Conservation (phyloP, 2,797 vertebrate species). For the Chrosomus eos region DNA sequence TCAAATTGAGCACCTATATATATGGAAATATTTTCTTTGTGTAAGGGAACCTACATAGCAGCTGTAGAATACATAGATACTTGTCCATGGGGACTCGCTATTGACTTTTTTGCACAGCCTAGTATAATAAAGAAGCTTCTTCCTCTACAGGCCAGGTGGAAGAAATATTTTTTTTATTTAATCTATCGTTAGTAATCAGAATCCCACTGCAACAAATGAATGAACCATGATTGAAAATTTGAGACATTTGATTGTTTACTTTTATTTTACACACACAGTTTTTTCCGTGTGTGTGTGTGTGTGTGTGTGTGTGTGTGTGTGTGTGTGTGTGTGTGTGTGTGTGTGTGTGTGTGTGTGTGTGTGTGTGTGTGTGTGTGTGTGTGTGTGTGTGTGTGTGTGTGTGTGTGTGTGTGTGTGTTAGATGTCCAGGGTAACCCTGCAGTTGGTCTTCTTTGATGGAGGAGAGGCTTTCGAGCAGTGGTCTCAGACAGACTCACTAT, state of each 20-base stretch:
- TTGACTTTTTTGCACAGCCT: not conserved
- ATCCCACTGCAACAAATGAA: not conserved
- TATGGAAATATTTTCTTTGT: not conserved
- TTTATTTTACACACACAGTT: not conserved
- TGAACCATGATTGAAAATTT: not conserved
- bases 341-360: too few relatives aligned
- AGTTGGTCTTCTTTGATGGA: slow-evolving; percentile 92
- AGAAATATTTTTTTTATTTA: not conserved
- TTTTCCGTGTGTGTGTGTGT: not conserved
- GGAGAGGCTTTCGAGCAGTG: slow-evolving; percentile 88
- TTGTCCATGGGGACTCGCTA: not conserved
- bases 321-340: too few relatives aligned
- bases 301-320: too few relatives aligned
- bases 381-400: not conserved
- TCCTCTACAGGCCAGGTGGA: not conserved
- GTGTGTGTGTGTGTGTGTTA: too few relatives aligned
- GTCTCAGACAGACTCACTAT: slow-evolving; percentile 86
- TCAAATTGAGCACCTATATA: too few relatives aligned
- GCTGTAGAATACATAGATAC: not conserved
- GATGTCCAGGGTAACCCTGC: slow-evolving; percentile 81
- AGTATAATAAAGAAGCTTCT: not conserved
- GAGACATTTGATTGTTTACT: not conserved
- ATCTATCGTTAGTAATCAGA: not conserved
- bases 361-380: too few relatives aligned
- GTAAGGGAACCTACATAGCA: not conserved